Conservation (phyloP, 2,888 invertebrate species). For the Coremacera marginata region DNA sequence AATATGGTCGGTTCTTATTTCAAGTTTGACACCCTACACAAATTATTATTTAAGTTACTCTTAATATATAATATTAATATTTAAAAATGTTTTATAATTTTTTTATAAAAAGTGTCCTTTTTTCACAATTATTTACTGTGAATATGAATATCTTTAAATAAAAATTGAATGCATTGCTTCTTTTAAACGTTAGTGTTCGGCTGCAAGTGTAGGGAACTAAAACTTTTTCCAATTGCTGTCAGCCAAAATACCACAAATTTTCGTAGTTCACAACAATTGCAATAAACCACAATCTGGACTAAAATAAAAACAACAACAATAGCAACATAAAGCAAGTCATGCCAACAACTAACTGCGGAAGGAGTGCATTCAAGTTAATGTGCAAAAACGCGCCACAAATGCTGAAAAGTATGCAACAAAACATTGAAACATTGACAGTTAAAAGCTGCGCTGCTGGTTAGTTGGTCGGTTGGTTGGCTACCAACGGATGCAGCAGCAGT, state of each 20-base stretch:
- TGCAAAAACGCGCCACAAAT: constrained; percentile 5
- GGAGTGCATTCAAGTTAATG: constrained; percentile 31
- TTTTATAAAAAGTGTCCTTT: no score
- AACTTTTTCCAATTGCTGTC: constrained; percentile 29
- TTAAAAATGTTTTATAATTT: no score
- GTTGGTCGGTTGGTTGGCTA: not conserved
- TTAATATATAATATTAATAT: no score
- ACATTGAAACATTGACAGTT: constrained; percentile 13
- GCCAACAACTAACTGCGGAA: constrained; percentile 3
- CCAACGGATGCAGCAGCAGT: constrained; percentile 33
- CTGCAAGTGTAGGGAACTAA: not conserved
- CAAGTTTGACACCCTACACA: no score
- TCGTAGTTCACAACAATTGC: constrained; percentile 25
- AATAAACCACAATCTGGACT: constrained; percentile 20
- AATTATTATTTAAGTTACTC: no score
- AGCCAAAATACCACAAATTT: constrained; percentile 15
- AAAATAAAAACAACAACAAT: constrained; percentile 14
- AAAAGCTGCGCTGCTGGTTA: not conserved
- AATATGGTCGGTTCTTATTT: no score
- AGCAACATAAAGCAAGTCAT: not conserved
- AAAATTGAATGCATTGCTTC: no score
- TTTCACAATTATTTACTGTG: no score
- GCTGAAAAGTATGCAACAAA: constrained; percentile 19
- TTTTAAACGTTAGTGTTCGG: no score
- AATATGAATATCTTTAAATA: no score